These are phyloP conservation scores for Hyposmocoma kahamanoa DNA, from an alignment of 1,140 invertebrate genomes.

Conservation along the genomic window DNA sequence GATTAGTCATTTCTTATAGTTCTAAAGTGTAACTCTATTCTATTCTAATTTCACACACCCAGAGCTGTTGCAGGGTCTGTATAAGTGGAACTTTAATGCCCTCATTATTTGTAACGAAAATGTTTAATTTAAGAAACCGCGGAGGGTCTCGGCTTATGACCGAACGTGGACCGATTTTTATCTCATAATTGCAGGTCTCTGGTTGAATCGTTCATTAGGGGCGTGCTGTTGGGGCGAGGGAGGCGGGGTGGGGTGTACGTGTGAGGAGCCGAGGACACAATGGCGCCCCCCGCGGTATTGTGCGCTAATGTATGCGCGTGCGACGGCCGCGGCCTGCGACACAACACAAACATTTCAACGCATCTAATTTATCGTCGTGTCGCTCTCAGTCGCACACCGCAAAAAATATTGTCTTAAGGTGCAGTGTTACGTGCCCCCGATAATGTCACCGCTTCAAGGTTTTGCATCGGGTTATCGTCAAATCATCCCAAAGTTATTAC, in stretches of 20 bases:
- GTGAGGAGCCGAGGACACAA: conserved; percentile 50
- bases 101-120: conserved; percentile 3
- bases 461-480: too few species aligned
- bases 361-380: conserved; percentile 70
- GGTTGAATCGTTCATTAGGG: conserved; percentile 53
- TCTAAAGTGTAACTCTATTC: too few species aligned
- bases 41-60: too few species aligned
- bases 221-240: conserved; percentile 17
- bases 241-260: conserved; percentile 18
- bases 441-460: background rate
- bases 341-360: conserved; percentile 73
- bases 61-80: too few species aligned
- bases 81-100: too few species aligned
- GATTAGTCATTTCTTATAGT: too few species aligned
- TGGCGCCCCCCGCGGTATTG: conserved; percentile 60
- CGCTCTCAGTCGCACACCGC: conserved; percentile 40
- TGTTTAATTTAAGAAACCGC: conserved; percentile 2
- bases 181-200: conserved; percentile 59
- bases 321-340: conserved; percentile 44
- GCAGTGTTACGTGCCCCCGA: conserved; percentile 14
- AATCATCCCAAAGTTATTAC: too few species aligned
- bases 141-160: conserved; percentile 7
- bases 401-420: conserved; percentile 65
- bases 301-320: conserved; percentile 66
- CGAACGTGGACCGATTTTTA: conserved; percentile 47